Percentiles rank a stretch among this genome's conserved stretches.
Conservation (phyloP, 2,797 vertebrate genomes). For the Lutjanus argentimaculatus region DNA sequence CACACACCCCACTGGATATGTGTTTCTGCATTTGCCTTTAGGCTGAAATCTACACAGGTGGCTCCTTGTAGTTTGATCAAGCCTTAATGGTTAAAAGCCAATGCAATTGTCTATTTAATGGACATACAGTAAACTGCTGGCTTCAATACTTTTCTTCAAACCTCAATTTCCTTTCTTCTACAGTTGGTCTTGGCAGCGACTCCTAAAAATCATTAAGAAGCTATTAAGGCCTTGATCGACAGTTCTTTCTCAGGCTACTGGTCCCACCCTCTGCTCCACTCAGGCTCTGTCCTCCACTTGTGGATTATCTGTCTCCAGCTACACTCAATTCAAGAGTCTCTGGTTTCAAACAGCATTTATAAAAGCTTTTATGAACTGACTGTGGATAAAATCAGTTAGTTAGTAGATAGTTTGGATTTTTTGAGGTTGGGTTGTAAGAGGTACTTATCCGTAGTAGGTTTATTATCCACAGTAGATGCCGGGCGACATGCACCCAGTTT, state of each 20-base stretch:
- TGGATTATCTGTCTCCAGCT: not conserved
- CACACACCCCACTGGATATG: not conserved
- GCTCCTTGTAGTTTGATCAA: not conserved
- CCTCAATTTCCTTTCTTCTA: not conserved
- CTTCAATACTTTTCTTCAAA: not conserved
- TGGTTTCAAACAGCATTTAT: not conserved
- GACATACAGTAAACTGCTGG: not conserved
- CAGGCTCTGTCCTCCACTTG: not conserved
- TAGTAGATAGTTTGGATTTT: too few species aligned
- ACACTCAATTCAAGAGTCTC: too few species aligned
- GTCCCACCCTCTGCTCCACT: not conserved
- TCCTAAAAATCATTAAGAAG: slow-evolving; percentile 11
- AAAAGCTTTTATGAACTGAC: not conserved
- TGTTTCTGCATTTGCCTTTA: not conserved
- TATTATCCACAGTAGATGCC: too few species aligned
- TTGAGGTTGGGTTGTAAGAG: too few species aligned
- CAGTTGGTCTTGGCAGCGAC: not conserved
- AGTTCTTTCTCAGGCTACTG: not conserved
- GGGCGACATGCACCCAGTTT: too few species aligned
- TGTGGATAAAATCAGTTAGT: not conserved
- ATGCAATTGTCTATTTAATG: slow-evolving; percentile 1
- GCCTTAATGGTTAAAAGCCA: slow-evolving; percentile 1
- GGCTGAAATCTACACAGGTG: not conserved
- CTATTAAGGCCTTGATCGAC: slow-evolving; percentile 15
- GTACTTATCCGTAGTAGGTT: too few species aligned